Base-by-base conservation (phyloP, 2,797 vertebrate genomes). In the Labroides dimidiatus region DNA sequence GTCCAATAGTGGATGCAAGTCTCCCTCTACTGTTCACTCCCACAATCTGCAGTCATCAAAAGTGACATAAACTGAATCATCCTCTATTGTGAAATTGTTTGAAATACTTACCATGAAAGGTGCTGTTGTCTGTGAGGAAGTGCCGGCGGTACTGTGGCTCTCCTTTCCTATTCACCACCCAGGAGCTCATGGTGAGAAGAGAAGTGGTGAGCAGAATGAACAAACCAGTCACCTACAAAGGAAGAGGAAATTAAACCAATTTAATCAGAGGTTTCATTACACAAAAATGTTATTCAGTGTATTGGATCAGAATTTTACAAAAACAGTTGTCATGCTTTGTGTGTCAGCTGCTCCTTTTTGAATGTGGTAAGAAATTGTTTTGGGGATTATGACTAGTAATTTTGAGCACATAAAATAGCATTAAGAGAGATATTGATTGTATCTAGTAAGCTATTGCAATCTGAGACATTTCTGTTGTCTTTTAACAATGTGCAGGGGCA, bases 61-160 rank as follows among this genome's bases (percentile, higher is more conserved):
- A 13, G 1, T 10, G 11, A 48, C 48, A 3, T 39, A 20, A 6
- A 15, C 27, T 19, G 2, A 10, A 17, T 24, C 17, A 36, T 54
- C 44, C 17, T 49, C 14, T 55, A 27, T 60, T 49, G 58, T 58
- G 30, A 33, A 5, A 6, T 33, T 64, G 49, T 37, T 6, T 43
- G 8, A 52, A 43, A 33, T 51, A 77, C 92, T 95, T 89, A 99
- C 98, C 95, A 0, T 98, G 98, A 88, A 96, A 98, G 49, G 82
- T 87, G n/a, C 96, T 94, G 81, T 99, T 99, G 94, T 98, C 96
- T 49, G 93, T 94, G 30, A 99, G 90, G 88, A 99, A 99, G 91
- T 99, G 97, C 21, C 96, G 84, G 78, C 96, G 94, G 86, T 98
- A 99, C 83, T 95, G 96, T 56, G 96, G 92, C 30, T 94, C 91